Evolutionary conservation across 2,797 vertebrate genomes (phyloP), one percentile per base, ranked within the genome.

Genomic region (Hippoglossus hippoglossus): DNA sequence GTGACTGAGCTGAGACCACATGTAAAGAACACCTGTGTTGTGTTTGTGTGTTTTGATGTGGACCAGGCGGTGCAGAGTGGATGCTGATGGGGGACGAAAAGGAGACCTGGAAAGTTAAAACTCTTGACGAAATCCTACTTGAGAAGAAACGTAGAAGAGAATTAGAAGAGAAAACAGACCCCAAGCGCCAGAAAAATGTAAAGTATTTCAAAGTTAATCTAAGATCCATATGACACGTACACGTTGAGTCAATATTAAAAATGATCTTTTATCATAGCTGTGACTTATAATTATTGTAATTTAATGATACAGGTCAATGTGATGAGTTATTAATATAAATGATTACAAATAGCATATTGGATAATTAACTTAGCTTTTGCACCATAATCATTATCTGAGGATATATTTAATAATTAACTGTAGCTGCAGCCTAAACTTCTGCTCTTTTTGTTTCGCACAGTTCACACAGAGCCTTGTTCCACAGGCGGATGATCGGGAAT

Each of bases 61-160:
- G 78, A 82, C 36, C 81, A 95, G 93, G 86, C 75, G 86, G 93
- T 85, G 87, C 87, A 85, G 93, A 92, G 82, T 88, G 82, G 70
- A 95, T 82, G 95, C 97, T 90, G 98, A 99, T 99, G 98, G 98
- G 98, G 96, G 97, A 99, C 98, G 96, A 97, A 97, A 99, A 99
- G 95, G 97, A 99, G 92, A 98, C 95, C 93, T 99, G 98, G 98
- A 99, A 99, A 92, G 98, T 99, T 88, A 99, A 99, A 93, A 99
- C 98, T 77, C 96, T 99, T 94, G 98, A 99, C 94, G 98, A 99
- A 89, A 99, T 99, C 91, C 94, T 99, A 60, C 96, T 95, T 85
- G 98, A 99, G 93, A 99, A 99, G 89, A 99, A 98, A 73, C 95
- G 97, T 79, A 95, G 98, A 93, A 95, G 96, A 91, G 97, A 99